phyloP scores from a whole-genome alignment of 2,113 vertebrate species.

The Xenotilapia flavipinnis region DNA sequence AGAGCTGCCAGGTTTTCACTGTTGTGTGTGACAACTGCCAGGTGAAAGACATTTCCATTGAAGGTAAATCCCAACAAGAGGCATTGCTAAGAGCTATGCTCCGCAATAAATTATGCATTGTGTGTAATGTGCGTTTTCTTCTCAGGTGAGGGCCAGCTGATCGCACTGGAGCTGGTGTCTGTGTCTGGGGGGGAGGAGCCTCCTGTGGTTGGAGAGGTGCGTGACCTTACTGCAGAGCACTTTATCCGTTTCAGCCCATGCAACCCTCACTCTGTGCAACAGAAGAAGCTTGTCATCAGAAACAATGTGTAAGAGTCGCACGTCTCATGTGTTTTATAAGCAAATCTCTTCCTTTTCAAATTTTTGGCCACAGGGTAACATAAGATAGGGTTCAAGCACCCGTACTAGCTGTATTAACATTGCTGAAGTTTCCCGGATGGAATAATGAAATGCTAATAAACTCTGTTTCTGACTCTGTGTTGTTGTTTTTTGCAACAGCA shows the following conservation, averaged over 20 bases:
- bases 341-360: neutral
- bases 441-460: neutral
- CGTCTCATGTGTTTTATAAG: neutral
- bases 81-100: neutral
- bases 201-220: slow-evolving; percentile 64
- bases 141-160: slow-evolving; percentile 78
- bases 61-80: slow-evolving; percentile 67
- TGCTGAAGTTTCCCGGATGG: neutral
- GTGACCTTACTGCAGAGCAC: slow-evolving; percentile 77
- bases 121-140: neutral
- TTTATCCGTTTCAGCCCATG: slow-evolving; percentile 76
- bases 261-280: slow-evolving; percentile 65
- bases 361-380: neutral
- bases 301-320: slow-evolving; percentile 77
- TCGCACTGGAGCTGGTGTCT: slow-evolving; percentile 77
- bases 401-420: neutral
- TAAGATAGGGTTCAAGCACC: neutral
- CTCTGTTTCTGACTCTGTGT: neutral
- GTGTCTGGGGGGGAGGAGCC: slow-evolving; percentile 71
- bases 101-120: neutral
- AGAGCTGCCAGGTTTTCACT: slow-evolving; percentile 67
- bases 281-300: slow-evolving; percentile 77
- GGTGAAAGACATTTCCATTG: slow-evolving; percentile 74
- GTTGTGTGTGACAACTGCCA: slow-evolving; percentile 87
- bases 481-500: neutral